Evolutionary conservation across 2,888 invertebrate species (phyloP).

Genomic region (Scaptomyza cyrtandrae): DNA sequence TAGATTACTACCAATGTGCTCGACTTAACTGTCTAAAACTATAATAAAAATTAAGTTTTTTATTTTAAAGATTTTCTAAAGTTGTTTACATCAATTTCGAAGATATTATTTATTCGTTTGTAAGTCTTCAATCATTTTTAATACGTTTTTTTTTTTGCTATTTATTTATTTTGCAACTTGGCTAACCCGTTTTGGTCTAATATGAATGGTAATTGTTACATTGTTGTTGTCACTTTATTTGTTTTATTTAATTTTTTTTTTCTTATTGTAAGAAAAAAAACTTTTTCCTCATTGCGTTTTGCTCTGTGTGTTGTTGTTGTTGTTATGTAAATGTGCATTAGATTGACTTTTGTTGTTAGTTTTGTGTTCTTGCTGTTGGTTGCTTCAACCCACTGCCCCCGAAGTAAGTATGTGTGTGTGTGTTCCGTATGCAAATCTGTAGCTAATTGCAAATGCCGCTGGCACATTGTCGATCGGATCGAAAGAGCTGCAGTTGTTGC

Average conservation of each 20-base stretch:
- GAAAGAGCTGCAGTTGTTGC: not conserved
- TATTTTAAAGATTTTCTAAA: too few relatives aligned
- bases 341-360: conserved; percentile 58
- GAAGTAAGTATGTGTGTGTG: not conserved
- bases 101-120: too few relatives aligned
- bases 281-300: conserved; percentile 15
- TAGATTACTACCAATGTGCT: too few relatives aligned
- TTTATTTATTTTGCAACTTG: too few relatives aligned
- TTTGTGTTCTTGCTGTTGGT: not conserved
- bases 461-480: conserved; percentile 49
- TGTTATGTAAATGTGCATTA: conserved; percentile 56
- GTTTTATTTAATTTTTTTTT: not conserved
- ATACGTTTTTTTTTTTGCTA: too few relatives aligned
- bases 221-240: too few relatives aligned
- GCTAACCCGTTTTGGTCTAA: too few relatives aligned
- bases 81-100: too few relatives aligned
- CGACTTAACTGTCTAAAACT: too few relatives aligned
- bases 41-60: too few relatives aligned
- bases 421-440: conserved; percentile 38
- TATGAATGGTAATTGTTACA: too few relatives aligned
- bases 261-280: not conserved
- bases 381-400: conserved; percentile 10
- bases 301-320: conserved; percentile 1
- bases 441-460: conserved; percentile 75
- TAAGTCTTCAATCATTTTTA: too few relatives aligned